Evolutionary conservation across 2,797 vertebrate species (phyloP).

Genomic region (Pelochelys cantorii): DNA sequence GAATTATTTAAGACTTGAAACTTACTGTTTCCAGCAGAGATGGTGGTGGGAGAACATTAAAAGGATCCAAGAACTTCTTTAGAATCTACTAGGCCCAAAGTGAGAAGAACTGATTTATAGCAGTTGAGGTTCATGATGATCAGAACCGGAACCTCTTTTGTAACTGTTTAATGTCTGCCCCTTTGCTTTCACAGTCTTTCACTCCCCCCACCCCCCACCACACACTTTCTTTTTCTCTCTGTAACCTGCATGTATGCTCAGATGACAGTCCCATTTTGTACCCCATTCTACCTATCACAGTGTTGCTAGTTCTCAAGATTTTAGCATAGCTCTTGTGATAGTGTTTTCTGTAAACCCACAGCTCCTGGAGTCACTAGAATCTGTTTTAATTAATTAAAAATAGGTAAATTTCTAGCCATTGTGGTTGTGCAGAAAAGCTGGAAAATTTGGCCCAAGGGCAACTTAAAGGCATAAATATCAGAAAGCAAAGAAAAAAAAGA

Average conservation of each 20-base stretch:
- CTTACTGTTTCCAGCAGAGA: conserved; percentile 21
- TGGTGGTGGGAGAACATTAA: conserved; percentile 22
- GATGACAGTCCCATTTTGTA: not conserved
- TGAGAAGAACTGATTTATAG: conserved; percentile 6
- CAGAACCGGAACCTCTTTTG: conserved; percentile 9
- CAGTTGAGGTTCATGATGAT: not conserved
- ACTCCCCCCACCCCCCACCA: too few relatives aligned
- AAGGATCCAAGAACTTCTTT: conserved; percentile 4
- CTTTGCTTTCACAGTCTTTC: not conserved
- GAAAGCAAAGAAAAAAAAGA: not conserved
- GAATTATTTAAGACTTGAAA: conserved; percentile 23
- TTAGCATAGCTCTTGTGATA: not conserved
- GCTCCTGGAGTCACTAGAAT: not conserved
- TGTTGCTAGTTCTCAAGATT: not conserved
- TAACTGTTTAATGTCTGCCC: not conserved
- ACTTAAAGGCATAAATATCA: not conserved
- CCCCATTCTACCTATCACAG: not conserved
- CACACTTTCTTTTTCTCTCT: not conserved
- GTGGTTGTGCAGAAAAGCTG: not conserved
- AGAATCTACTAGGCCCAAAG: conserved; percentile 15
- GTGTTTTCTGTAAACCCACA: not conserved
- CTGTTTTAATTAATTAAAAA: not conserved
- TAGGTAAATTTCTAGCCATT: not conserved
- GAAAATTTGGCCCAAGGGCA: not conserved
- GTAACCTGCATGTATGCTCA: not conserved